Base-by-base conservation (phyloP, 2,797 vertebrate species). In the Falco columbarius region DNA sequence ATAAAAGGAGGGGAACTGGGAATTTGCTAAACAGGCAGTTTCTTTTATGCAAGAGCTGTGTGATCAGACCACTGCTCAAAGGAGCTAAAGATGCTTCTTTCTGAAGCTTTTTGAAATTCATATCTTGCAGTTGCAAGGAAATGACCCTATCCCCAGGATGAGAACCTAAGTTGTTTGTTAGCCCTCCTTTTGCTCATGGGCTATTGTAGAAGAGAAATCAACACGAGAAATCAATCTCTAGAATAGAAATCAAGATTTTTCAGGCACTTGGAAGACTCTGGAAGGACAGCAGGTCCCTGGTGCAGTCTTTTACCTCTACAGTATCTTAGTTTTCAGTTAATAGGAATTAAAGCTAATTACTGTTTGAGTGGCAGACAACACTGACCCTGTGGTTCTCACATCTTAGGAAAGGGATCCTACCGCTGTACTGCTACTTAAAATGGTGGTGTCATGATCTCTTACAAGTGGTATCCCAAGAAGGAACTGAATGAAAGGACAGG, bases 371-470 rank as follows among this genome's bases (percentile, higher is more conserved):
- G 49, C 36, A 67, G 23, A 32, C 22, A 62, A 46, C 61, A 40
- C 17, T 27, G 26, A 24, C 5, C 0, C 20, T 52, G 3, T 58
- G 26, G 32, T 54, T 90, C 44, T 90, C 32, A 15, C 4, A 27
- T 26, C 10, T 32, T 67, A 26, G 19, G 34, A 88, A 42, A 29
- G 29, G 52, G 22, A 36, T 84, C 36, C 55, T 63, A 18, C 44
- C 26, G 10, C 9, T 73, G 12, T 40, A 18, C 49, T 74, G 66
- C 61, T 81, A 19, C 29, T 52, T 81, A 9, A 76, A 79, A 52
- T 38, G 11, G 3, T 71, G 9, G 7, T 36, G 14, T 29, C 2
- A 0, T 0, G 4, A 19, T 73, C 46, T 52, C 27, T 65, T 77
- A 23, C 8, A 66, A 42, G 30, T 44, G 20, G 5, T 81, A 38